Base-by-base conservation (phyloP, 2,888 invertebrate species). In the Urechis unicinctus region DNA sequence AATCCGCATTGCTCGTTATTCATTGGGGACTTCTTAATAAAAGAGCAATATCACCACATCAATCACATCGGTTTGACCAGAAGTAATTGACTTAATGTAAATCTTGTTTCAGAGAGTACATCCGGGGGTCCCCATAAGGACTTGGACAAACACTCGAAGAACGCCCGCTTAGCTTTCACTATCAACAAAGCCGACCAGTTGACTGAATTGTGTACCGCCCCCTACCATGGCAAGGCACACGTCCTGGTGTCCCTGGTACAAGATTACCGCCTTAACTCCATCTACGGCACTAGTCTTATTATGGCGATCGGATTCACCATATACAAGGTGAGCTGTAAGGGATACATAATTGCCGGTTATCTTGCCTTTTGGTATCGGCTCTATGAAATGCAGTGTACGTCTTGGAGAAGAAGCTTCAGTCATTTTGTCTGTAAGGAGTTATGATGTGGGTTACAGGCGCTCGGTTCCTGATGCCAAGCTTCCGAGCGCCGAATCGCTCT, bases 171-270 rank as follows among this genome's bases (percentile, higher is more conserved):
- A 24, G 50, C 65, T 22, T 64, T 74, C 28, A 50, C 65, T 21
- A 58, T 74, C 4, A 59, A 61, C 3, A 65, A 66, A 24, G 47
- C 67, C 3, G 70, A 73, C 50, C 61, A 63, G 25, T 56, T 64
- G 5, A 68, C 69, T 53, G 63, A 66, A 22, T 59, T 66, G 44
- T 59, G 67, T 26, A 64, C 68, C 5, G 59, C 64, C 4, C 59
- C 61, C 5, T 62, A 64, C 49, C 67, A 65, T 9, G 68, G 68
- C 1, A 71, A 68, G 58, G 65, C 68, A 52, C 73, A 73, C 62
- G 49, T 57, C 21, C 59, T 74, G 13, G 62, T 73, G 13, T 72
- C 72, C 13, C 57, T 73, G n/a, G 50, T 72, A 29, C 73, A 74
- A 58, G 72, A 73, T 57, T 73, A 72, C 60, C 61, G 72, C 3